Evolutionary conservation across 2,113 vertebrate species (phyloP).

Genomic region (Ciconia boyciana): DNA sequence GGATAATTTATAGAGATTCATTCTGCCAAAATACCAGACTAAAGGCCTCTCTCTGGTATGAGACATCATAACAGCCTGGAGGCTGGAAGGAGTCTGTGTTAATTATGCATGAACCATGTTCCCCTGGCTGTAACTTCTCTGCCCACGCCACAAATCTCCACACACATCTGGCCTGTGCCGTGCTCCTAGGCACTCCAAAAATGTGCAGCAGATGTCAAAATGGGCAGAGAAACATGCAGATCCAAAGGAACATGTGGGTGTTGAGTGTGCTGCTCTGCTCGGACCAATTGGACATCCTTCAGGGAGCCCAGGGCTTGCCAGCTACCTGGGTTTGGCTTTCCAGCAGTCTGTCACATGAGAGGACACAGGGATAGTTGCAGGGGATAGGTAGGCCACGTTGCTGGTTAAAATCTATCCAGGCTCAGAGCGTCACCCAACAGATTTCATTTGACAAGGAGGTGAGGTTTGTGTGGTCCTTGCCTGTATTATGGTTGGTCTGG

Average conservation of each 20-base stretch:
- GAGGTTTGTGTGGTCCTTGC: background rate
- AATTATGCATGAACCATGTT: slow-evolving; percentile 35
- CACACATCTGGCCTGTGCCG: background rate
- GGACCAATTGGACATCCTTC: background rate
- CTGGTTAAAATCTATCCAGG: background rate
- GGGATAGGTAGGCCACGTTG: background rate
- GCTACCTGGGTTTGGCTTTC: background rate
- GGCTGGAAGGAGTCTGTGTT: slow-evolving; percentile 13
- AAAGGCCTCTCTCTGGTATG: slow-evolving; percentile 10
- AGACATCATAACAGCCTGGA: background rate
- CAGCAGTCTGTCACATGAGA: background rate
- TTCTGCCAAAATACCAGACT: background rate
- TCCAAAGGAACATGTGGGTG: background rate
- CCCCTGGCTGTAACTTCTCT: background rate
- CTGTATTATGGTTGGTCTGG: background rate
- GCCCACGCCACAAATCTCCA: background rate
- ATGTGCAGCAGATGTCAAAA: background rate
- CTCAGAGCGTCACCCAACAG: background rate
- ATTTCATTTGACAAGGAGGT: background rate
- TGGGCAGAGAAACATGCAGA: background rate
- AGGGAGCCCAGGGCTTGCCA: background rate
- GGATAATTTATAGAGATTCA: background rate
- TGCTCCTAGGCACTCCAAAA: background rate
- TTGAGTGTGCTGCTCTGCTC: background rate
- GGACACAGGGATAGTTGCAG: background rate